Base-by-base conservation (phyloP, 1,140 invertebrate genomes). In the Dendroctonus valens region DNA sequence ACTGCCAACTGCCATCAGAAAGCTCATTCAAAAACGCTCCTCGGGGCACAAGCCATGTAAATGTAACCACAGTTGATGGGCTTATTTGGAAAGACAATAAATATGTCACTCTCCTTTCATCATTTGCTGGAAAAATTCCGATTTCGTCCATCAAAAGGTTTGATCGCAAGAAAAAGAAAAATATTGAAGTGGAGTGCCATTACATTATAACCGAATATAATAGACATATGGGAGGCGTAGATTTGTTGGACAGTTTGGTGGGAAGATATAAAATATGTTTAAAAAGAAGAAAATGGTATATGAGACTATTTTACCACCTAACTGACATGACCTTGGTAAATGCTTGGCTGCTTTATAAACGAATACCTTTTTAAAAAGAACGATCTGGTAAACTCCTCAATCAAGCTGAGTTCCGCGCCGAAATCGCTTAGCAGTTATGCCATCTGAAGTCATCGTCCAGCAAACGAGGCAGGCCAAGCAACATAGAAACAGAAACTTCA, bases 231-330 rank as follows among this genome's bases (percentile, higher is more conserved):
- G 69, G 69, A 41, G 68, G 69, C n/a, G 70, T 72, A 5, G 78
- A 81, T 66, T 69, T 80, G 53, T 72, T 79, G 64, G 79, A 82
- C 68, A 77, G 74, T 59, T 71, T 80, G 39, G 78, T 82, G 61
- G 77, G 76, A 8, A 72, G 77, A 52, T 80, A 82, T 72, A 70
- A 75, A 69, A 78, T 79, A 41, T 69, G 59, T 69, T 73, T 79
- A 39, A 79, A 77, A 74, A 78, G 73, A 65, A 73, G 53, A 50
- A 72, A 72, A 58, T 76, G 69, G 73, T 72, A 72, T 42, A 65
- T 73, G 7, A n/a, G 72, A 11, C 8, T 37, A 46, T 76, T 41
- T 76, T 74, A 72, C 41, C 75, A 76, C 55, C 42, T 76, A n/a
- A 8, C 73, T 15, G 68, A 75, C 53, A 46, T 74, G 50, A 55